Base-by-base conservation (phyloP, 2,797 vertebrate genomes). In the Sebastes trivittatus region DNA sequence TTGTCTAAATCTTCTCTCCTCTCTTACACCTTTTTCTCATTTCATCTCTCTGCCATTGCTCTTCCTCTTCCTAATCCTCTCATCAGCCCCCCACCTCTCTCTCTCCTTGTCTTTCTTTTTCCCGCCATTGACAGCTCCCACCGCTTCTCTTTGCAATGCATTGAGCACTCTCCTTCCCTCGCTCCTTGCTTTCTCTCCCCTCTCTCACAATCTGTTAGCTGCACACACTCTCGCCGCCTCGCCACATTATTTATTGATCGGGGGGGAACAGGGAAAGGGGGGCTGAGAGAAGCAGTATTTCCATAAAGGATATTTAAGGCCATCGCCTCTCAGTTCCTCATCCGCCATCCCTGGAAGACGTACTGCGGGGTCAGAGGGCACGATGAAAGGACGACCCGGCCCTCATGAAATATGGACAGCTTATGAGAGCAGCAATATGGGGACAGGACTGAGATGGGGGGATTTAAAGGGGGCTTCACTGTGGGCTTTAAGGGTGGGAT, bases 241-340 rank as follows among this genome's bases (percentile, higher is more conserved):
- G 36, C 55, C 83, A 81, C 93, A 95, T 96, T 94, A 94, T 95
- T 95, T 95, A 96, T 96, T 95, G 93, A 96, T 95, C 77, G 87
- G 73, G 74, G 38, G 72, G 60, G 70, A 10, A 54, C 20, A n/a
- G 76, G 49, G 75, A 58, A 74, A 70, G 77, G 30, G 63, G 81
- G 82, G 68, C 69, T 85, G 77, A 89, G 46, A 49, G 18, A 20
- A 49, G 62, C 72, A 77, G 77, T 79, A 94, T 94, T 94, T 94
- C 92, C 91, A 95, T 93, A 94, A 93, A 92, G 82, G 86, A 94
- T 94, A 94, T 95, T 94, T 94, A 94, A 93, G 92, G 87, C 88
- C 87, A 65, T 68, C 75, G 87, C 83, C 72, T 80, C 82, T 8
- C 67, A 82, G 75, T 82, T 82, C 56, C 49, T 86, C 80, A 83